phyloP scores from a whole-genome alignment of 2,113 vertebrate genomes.

The Noctilio leporinus region DNA sequence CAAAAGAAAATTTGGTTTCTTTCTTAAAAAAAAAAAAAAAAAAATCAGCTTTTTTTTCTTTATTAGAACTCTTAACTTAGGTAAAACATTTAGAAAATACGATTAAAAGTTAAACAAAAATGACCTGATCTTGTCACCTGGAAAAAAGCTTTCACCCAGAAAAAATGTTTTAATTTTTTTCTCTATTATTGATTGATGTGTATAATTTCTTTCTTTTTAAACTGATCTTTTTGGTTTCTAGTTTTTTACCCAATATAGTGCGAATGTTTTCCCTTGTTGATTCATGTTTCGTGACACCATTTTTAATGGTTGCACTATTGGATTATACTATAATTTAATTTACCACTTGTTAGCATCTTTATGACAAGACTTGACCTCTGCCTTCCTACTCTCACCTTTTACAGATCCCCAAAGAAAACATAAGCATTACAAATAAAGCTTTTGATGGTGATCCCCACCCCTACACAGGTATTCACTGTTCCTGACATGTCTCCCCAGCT shows the following conservation, averaged over 20 bases:
- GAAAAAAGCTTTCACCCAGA: background rate
- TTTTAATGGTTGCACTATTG: background rate
- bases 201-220: background rate
- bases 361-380: background rate
- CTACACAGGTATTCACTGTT: background rate
- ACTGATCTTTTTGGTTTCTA: background rate
- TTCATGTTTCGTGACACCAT: background rate
- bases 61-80: background rate
- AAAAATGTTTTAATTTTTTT: background rate
- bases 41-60: background rate
- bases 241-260: background rate
- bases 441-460: accelerated
- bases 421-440: background rate
- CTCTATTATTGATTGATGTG: background rate
- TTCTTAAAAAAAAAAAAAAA: background rate
- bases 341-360: background rate
- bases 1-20: background rate
- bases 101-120: conserved; percentile 4
- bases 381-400: background rate
- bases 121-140: background rate
- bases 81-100: background rate
- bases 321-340: no score
- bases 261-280: background rate
- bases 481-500: background rate
- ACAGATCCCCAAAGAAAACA: background rate